Evolutionary conservation across 2,888 invertebrate species (phyloP).

Genomic region (Noctuana brunneofusca): DNA sequence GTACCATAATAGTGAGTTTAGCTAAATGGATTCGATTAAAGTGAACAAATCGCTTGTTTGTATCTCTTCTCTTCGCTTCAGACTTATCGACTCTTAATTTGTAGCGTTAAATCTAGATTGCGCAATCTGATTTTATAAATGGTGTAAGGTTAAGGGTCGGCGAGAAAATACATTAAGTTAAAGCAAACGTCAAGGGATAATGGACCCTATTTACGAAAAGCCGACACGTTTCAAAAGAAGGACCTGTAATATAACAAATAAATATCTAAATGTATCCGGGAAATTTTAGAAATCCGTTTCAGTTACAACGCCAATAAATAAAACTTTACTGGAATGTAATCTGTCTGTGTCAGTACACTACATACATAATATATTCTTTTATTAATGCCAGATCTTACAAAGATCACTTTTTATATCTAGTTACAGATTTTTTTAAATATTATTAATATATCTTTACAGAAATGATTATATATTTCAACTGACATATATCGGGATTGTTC

Average conservation of each 20-base stretch:
- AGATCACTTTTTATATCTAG: too few relatives aligned
- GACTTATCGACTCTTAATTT: conserved; percentile 70
- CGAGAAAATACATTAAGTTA: conserved; percentile 61
- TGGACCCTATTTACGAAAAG: conserved; percentile 60
- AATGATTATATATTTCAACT: too few relatives aligned
- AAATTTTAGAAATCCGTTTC: not conserved
- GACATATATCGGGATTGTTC: too few relatives aligned
- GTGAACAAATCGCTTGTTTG: conserved; percentile 35
- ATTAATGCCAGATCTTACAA: too few relatives aligned
- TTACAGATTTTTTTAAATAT: too few relatives aligned
- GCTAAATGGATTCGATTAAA: conserved; percentile 31
- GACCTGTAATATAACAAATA: conserved; percentile 31
- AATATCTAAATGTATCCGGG: conserved; percentile 4
- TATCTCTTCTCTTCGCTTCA: conserved; percentile 31
- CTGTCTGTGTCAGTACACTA: too few relatives aligned
- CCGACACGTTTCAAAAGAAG: conserved; percentile 49
- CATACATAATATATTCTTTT: too few relatives aligned
- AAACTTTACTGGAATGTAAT: not conserved
- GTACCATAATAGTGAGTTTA: conserved; percentile 24
- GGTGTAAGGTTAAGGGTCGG: conserved; percentile 59
- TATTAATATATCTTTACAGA: too few relatives aligned
- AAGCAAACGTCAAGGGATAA: conserved; percentile 58
- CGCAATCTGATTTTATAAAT: conserved; percentile 71
- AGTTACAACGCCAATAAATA: not conserved
- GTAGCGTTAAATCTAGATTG: conserved; percentile 62